Base-by-base conservation (phyloP, 2,113 vertebrate genomes). In the Notarius lentiginosus region DNA sequence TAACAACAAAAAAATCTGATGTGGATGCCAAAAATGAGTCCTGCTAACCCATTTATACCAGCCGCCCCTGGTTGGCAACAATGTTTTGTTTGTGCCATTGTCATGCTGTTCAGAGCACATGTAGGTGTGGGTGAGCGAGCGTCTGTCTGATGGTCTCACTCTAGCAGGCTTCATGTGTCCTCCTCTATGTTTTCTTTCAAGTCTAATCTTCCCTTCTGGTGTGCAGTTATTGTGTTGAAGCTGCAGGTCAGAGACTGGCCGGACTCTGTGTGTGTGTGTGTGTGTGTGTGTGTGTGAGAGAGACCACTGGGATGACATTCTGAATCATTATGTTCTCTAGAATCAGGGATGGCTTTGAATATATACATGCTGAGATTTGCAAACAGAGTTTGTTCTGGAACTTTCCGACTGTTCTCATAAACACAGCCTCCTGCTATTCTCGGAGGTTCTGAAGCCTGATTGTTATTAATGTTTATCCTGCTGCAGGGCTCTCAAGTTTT, bases 141-240 rank as follows among this genome's bases (percentile, higher is more conserved):
- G 79, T 81, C 79, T 81, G 79, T 81, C 56, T 22, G 18, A 41
- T 61, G 79, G 79, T 81, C 56, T 61, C 56, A 61, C 18, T 61
- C 30, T 61, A 81, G 34, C 79, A 81, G 56, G 56, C 61, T 61
- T 81, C 79, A 61, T 81, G 56, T 61, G 56, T 60, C 34, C 30
- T 56, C 27, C 20, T 84, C 82, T 70, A 68, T 84, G 55, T 76
- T 85, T 85, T 49, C 84, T 77, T 85, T 77, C 72, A 53, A 61
- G 30, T 65, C 61, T 83, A 65, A 83, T 51, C 61, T 51, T 79
- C 47, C 34, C 79, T 82, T 86, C 79, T 81, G 85, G 47, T 72
- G 61, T 10, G 58, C 58, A 14, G 24, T 85, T 65, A 51, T 55
- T 53, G n/a, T 79, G 79, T 86, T 5, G 27, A 34, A 34, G 76